Evolutionary conservation across 2,113 vertebrate species (phyloP).

Genomic region (Pelvicachromis taeniatus): DNA sequence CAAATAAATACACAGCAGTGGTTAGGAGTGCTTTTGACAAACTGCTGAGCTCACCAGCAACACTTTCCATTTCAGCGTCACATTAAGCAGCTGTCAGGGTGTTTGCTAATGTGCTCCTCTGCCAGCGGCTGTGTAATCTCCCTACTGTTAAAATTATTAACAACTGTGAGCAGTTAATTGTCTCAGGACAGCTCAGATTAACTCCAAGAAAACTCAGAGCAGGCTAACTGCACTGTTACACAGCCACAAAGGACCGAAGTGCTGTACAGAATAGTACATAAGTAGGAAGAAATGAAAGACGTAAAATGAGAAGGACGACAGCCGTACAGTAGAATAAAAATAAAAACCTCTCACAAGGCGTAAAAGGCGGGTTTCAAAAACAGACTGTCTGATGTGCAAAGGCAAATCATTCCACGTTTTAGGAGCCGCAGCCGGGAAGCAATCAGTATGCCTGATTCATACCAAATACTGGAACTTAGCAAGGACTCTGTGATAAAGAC

Average conservation of each 20-base stretch:
- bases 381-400: background rate
- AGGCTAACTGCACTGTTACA: background rate
- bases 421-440: background rate
- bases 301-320: background rate
- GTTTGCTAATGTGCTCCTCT: background rate
- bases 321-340: background rate
- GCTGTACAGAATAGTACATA: fast-evolving
- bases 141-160: background rate
- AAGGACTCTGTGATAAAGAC: background rate
- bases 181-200: background rate
- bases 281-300: background rate
- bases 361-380: background rate
- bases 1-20: background rate
- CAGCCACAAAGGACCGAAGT: background rate
- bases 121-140: background rate
- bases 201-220: background rate
- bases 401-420: background rate
- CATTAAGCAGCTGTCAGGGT: background rate
- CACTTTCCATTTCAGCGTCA: background rate
- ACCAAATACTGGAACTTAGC: background rate
- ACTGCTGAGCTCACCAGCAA: background rate
- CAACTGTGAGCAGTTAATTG: background rate
- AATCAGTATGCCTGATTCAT: background rate
- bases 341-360: background rate
- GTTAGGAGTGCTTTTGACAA: background rate